Base-by-base conservation (phyloP, 2,797 vertebrate genomes). In the Protonibea diacanthus region DNA sequence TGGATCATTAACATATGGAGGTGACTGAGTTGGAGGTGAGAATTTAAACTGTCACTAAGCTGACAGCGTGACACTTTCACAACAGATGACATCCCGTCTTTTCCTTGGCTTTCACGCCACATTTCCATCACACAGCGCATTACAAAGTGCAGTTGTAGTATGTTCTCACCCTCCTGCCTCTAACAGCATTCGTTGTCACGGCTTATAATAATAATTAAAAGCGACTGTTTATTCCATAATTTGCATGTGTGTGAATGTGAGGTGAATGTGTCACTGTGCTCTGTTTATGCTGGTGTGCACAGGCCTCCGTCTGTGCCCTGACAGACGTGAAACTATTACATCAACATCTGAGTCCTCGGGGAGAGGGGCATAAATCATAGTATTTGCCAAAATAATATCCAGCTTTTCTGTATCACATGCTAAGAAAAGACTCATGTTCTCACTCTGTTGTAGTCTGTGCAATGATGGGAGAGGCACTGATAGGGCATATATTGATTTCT, bases 321-420 rank as follows among this genome's bases (percentile, higher is more conserved):
- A 86, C 84, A 83, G 88, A 91, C 71, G 20, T 82, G 63, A 65
- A 64, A 67, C 53, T 71, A 72, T 90, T 81, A 92, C 78, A 80
- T 94, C 91, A 94, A 71, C 84, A 55, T 75, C 69, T 62, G 78
- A 23, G 75, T 84, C 74, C 74, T 38, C 59, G 25, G 59, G 74
- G 86, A 61, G 53, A 74, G 59, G 61, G 71, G 53, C 71, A 85
- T 90, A 74, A 92, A 92, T 91, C 86, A 91, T 18, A 78, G 78
- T 86, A 76, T 86, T 83, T 86, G 68, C 52, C 63, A 59, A 84
- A 92, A 91, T 87, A 87, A 86, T 86, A 86, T 84, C 48, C 78
- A 82, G 66, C 62, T 67, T 67, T 61, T 71, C 69, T 86, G 71
- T 70, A 84, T 86, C 68, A 74, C 67, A 38, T 44, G 15, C 45